Evolutionary conservation across 2,888 invertebrate genomes (phyloP).

Genomic region (Rutpela maculata): DNA sequence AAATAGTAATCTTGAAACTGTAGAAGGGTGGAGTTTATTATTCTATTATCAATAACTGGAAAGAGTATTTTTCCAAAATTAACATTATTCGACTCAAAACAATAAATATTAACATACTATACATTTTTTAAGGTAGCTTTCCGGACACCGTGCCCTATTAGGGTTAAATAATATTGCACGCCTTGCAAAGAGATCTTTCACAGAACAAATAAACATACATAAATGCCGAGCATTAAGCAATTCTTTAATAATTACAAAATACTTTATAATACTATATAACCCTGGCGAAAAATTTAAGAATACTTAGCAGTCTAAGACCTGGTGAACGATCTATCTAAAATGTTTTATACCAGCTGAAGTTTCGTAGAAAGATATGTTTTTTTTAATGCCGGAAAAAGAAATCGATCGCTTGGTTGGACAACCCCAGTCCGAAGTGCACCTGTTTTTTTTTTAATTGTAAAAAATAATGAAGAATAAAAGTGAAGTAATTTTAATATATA

Average conservation of each 20-base stretch:
- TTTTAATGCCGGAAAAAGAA: too few species aligned
- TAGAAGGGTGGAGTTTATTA: not conserved
- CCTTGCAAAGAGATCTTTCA: slow-evolving; percentile 60
- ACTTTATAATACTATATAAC: slow-evolving; percentile 56
- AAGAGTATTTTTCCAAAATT: not conserved
- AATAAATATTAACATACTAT: not conserved
- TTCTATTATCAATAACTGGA: not conserved
- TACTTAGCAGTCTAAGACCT: too few species aligned
- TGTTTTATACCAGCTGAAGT: too few species aligned
- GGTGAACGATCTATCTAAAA: too few species aligned
- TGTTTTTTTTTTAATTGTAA: too few species aligned
- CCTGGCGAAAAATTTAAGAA: slow-evolving; percentile 47
- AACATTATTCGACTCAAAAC: not conserved
- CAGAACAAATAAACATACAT: slow-evolving; percentile 42
- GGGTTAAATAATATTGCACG: slow-evolving; percentile 57
- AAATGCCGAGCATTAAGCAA: slow-evolving; percentile 57
- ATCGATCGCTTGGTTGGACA: too few species aligned
- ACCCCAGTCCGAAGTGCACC: too few species aligned
- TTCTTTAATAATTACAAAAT: slow-evolving; percentile 41
- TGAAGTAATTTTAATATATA: too few species aligned
- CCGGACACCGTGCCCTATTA: slow-evolving; percentile 35
- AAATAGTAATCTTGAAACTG: not conserved
- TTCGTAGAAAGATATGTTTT: too few species aligned
- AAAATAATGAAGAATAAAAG: too few species aligned
- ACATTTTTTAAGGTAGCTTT: slow-evolving; percentile 4